Conservation (phyloP, 1,140 invertebrate species). For the Bactericera cockerelli region DNA sequence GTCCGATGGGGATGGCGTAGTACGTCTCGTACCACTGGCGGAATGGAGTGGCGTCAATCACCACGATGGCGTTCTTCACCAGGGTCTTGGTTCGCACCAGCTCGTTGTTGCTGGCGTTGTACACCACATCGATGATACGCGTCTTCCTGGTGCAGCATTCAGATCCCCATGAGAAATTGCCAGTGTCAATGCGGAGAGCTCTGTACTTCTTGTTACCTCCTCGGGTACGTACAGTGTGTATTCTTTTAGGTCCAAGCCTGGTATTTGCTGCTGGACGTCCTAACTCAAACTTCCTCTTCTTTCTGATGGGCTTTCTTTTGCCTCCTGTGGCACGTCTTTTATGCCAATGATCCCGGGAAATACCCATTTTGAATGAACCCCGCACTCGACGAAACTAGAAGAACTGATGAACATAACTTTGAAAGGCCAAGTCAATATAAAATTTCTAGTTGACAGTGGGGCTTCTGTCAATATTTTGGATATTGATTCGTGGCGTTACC, state of each 20-base stretch:
- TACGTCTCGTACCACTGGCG: constrained; percentile 98
- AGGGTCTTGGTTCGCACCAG: constrained; percentile 98
- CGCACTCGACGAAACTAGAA: neutral
- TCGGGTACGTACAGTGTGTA: constrained; percentile 18
- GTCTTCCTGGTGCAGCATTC: constrained; percentile 85
- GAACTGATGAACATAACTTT: too few species aligned
- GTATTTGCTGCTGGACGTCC: constrained; percentile 76
- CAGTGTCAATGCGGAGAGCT: constrained; percentile 86
- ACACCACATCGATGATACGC: constrained; percentile 98
- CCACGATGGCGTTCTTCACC: constrained; percentile 95
- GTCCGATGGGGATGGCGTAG: constrained; percentile 83
- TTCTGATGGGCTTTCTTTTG: constrained; percentile 39
- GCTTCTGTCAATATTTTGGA: too few species aligned
- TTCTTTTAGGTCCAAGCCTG: constrained; percentile 35
- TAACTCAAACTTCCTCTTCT: constrained; percentile 28
- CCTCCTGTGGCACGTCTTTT: constrained; percentile 96
- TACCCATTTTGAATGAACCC: constrained; percentile 44
- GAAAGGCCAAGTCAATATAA: too few species aligned
- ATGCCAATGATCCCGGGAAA: constrained; percentile 98
- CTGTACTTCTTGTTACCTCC: constrained; percentile 75
- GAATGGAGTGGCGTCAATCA: constrained; percentile 96
- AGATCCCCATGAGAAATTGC: constrained; percentile 96
- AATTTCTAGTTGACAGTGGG: too few species aligned
- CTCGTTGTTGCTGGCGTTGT: constrained; percentile 98
- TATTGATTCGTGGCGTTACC: too few species aligned